Evolutionary conservation across 2,113 vertebrate species (phyloP).

Genomic region (Ibidorhyncha struthersii): DNA sequence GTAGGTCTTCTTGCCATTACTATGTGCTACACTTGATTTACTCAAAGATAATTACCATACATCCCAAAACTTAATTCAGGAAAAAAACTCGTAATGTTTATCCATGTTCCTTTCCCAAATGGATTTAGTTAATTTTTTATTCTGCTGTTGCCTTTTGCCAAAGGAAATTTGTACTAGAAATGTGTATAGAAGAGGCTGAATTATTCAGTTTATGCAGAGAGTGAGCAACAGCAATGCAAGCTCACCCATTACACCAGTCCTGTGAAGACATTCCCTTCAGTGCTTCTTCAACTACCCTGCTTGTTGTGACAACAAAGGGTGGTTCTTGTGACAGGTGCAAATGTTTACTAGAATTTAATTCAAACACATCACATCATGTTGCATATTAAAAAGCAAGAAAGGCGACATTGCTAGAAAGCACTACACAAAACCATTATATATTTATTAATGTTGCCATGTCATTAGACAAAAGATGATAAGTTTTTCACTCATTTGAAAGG

Average conservation of each 20-base stretch:
- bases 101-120: neutral
- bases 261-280: neutral
- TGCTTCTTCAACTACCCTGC: neutral
- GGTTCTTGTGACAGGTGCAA: neutral
- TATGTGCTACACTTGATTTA: neutral
- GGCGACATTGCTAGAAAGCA: neutral
- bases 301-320: neutral
- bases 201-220: neutral
- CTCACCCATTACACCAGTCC: neutral
- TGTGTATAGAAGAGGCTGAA: neutral
- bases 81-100: neutral
- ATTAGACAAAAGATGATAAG: neutral
- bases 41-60: neutral
- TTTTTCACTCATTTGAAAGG: neutral
- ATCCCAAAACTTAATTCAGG: neutral
- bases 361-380: neutral
- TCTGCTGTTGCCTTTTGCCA: neutral
- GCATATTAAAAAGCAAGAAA: neutral
- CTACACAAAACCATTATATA: neutral
- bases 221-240: neutral
- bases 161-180: neutral
- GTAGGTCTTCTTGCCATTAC: neutral
- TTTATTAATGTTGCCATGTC: neutral
- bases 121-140: neutral
- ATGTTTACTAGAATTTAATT: neutral